Percentiles rank a stretch among this genome's conserved stretches.
Conservation (phyloP, 2,113 vertebrate genomes). For the Vulpes ferrilata region DNA sequence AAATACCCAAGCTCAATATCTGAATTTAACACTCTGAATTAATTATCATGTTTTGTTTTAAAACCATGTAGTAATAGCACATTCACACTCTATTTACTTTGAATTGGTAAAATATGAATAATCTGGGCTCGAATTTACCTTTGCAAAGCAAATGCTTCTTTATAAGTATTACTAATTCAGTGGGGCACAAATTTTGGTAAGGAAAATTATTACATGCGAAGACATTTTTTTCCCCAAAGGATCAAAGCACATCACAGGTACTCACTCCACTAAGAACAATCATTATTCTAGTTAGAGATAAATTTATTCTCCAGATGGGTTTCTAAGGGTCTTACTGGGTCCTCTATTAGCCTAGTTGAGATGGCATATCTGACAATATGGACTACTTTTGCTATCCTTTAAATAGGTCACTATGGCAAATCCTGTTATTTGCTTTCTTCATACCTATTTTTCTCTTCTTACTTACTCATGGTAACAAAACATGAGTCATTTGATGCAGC, state of each 20-base stretch:
- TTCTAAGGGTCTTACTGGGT: background rate
- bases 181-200: background rate
- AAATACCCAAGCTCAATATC: background rate
- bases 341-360: background rate
- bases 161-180: background rate
- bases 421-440: background rate
- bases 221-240: background rate
- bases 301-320: background rate
- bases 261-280: background rate
- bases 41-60: conserved; percentile 51
- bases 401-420: background rate
- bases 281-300: background rate
- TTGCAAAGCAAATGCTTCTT: background rate
- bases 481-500: background rate
- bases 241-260: background rate
- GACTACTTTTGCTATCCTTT: background rate
- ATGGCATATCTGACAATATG: background rate
- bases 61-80: background rate
- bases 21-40: conserved; percentile 2
- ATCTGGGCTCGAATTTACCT: background rate
- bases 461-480: background rate
- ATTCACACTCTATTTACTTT: background rate
- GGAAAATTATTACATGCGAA: background rate
- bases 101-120: background rate
- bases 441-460: background rate